These are phyloP conservation scores for Cyclargus thomasi DNA, from an alignment of 1,140 invertebrate species.

Conservation along the genomic window DNA sequence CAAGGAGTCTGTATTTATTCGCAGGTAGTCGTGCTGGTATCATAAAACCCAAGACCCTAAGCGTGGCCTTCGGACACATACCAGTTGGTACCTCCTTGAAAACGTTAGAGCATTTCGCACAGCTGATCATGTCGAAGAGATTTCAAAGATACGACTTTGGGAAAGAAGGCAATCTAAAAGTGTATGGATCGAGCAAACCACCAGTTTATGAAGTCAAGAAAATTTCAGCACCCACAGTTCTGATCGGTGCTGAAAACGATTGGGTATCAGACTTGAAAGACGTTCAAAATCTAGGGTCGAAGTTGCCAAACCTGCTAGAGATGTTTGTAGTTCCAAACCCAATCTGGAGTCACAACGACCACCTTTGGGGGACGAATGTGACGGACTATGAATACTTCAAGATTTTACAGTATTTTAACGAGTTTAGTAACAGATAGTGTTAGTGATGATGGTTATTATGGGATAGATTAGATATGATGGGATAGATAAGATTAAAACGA, in stretches of 20 bases:
- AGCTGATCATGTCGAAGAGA: constrained; percentile 52
- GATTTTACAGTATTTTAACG: constrained; percentile 47
- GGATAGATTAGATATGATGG: not conserved
- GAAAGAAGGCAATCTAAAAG: constrained; percentile 62
- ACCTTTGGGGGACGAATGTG: constrained; percentile 44
- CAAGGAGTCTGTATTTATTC: constrained; percentile 29
- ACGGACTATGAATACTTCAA: constrained; percentile 42
- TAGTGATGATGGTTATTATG: not conserved
- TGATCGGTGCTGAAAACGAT: constrained; percentile 79
- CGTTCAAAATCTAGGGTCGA: constrained; percentile 67
- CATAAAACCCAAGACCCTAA: constrained; percentile 38
- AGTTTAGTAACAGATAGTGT: constrained; percentile 26
- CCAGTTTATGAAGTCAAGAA: constrained; percentile 76
- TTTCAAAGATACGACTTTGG: constrained; percentile 76
- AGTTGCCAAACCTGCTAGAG: constrained; percentile 71
- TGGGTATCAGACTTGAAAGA: constrained; percentile 76
- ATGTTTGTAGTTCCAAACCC: constrained; percentile 47
- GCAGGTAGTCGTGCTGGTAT: constrained; percentile 41
- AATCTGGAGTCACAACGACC: constrained; percentile 60
- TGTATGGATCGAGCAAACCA: constrained; percentile 72
- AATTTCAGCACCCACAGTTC: constrained; percentile 76
- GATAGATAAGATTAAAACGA: not conserved
- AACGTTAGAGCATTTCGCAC: constrained; percentile 50
- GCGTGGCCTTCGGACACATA: constrained; percentile 43
- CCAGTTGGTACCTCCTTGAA: constrained; percentile 45